These are phyloP conservation scores for Scaptomyza parva DNA, from an alignment of 2,888 invertebrate species.

Conservation along the genomic window DNA sequence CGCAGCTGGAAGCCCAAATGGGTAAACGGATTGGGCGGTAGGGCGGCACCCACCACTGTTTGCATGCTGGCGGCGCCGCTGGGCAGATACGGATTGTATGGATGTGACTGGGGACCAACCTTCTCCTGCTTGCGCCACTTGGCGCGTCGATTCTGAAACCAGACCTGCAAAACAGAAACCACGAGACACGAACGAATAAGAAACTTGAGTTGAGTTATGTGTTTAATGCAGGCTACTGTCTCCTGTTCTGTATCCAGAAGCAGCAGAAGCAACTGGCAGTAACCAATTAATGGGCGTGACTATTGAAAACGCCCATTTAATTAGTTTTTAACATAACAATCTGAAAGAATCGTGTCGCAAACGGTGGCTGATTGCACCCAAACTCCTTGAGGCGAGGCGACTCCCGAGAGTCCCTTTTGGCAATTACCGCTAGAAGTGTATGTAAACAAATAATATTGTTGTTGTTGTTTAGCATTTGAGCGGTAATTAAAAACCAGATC, in stretches of 20 bases:
- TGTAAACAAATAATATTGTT: conserved; percentile 70
- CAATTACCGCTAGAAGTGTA: conserved; percentile 57
- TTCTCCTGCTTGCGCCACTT: conserved; percentile 98
- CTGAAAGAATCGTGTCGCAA: conserved; percentile 56
- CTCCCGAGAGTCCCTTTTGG: conserved; percentile 36
- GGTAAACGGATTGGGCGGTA: conserved; percentile 91
- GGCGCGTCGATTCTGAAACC: conserved; percentile 96
- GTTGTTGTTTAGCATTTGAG: conserved; percentile 74
- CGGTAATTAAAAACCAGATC: conserved; percentile 69
- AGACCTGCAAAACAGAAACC: conserved; percentile 88
- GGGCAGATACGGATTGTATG: conserved; percentile 93
- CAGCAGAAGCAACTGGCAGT: conserved; percentile 25
- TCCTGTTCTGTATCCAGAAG: conserved; percentile 37
- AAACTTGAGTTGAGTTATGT: conserved; percentile 65
- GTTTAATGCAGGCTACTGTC: conserved; percentile 72
- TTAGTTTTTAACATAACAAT: conserved; percentile 82
- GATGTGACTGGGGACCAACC: conserved; percentile 95
- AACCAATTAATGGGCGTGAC: conserved; percentile 75
- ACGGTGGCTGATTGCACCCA: conserved; percentile 62
- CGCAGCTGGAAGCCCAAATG: conserved; percentile 91
- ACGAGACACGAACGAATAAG: background rate
- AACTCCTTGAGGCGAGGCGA: background rate
- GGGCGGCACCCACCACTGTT: conserved; percentile 90
- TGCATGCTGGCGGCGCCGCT: conserved; percentile 88
- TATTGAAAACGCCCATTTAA: conserved; percentile 79